A percentile compares a stretch with the other conserved stretches of the same genome.
These are phyloP conservation scores for Strigamia crassipes DNA, from an alignment of 2,888 invertebrate genomes.

Conservation along the genomic window DNA sequence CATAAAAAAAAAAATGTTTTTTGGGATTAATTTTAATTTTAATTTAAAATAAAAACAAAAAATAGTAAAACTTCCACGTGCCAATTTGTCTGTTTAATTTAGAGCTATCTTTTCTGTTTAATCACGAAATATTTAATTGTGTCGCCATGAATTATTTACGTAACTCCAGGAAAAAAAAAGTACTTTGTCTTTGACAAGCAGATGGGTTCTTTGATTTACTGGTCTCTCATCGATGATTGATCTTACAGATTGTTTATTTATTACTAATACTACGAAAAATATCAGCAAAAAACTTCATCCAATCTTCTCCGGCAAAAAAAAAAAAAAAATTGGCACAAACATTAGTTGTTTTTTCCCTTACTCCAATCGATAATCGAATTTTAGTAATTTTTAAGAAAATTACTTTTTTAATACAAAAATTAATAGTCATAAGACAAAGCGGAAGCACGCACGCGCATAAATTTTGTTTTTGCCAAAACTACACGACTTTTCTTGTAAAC, in stretches of 20 bases:
- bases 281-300: neutral
- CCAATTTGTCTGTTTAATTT: too few species aligned
- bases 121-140: neutral
- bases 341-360: neutral
- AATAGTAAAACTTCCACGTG: too few species aligned
- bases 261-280: neutral
- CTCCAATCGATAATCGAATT: too few species aligned
- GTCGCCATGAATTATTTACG: slow-evolving; percentile 1
- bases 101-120: neutral
- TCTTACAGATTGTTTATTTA: slow-evolving; percentile 32
- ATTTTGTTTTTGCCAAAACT: too few species aligned
- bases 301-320: neutral
- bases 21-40: too few species aligned
- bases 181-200: slow-evolving; percentile 35
- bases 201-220: slow-evolving; percentile 24
- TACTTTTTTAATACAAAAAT: too few species aligned
- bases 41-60: too few species aligned
- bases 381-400: too few species aligned
- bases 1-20: too few species aligned
- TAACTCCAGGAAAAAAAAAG: neutral
- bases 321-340: neutral
- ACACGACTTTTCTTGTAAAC: too few species aligned
- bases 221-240: slow-evolving; percentile 1
- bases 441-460: too few species aligned
- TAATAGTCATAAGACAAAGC: too few species aligned